A percentile compares a stretch with the other conserved stretches of the same genome.
Evolutionary conservation across 1,140 invertebrate species (phyloP).

Genomic region (Formica exsecta): DNA sequence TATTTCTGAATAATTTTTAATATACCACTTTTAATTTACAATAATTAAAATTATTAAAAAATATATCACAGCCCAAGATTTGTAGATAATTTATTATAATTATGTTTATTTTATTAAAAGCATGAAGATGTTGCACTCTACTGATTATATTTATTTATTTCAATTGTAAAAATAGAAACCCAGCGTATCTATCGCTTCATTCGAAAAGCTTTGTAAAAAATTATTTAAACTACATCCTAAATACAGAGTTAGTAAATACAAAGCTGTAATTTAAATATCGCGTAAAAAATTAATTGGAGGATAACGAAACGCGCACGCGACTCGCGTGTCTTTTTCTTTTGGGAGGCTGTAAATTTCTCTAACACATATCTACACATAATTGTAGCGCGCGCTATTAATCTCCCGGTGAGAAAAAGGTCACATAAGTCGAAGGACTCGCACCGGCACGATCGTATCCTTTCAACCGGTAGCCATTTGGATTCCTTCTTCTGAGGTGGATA

Average conservation of each 20-base stretch:
- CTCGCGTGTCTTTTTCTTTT: neutral
- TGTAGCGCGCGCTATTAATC: neutral
- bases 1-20: neutral
- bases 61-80: neutral
- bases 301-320: neutral
- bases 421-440: slow-evolving; percentile 17
- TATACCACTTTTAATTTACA: neutral
- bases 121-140: neutral
- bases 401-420: neutral
- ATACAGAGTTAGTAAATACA: neutral
- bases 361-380: slow-evolving; percentile 2
- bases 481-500: neutral
- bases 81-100: neutral
- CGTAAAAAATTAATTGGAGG: neutral
- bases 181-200: neutral
- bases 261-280: neutral
- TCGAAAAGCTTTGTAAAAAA: neutral
- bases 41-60: neutral
- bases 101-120: neutral
- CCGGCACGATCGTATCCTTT: slow-evolving; percentile 4
- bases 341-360: slow-evolving; percentile 3
- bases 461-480: neutral
- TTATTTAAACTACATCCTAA: neutral
- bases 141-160: neutral
- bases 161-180: neutral